Evolutionary conservation across 1,140 invertebrate species (phyloP).

Genomic region (Trachymyrmex septentrionalis): DNA sequence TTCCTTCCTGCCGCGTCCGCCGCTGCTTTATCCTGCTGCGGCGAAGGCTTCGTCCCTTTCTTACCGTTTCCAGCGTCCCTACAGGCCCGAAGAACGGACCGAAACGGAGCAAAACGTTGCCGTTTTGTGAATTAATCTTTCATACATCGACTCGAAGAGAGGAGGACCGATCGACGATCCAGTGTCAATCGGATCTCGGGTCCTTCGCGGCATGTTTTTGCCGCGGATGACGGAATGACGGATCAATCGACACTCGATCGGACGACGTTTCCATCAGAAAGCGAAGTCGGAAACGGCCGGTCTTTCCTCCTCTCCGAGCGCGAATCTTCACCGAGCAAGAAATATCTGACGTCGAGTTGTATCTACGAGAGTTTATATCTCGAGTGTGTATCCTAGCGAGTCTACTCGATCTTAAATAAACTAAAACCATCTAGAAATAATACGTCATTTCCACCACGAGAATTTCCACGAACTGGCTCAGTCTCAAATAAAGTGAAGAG

Average conservation of each 20-base stretch:
- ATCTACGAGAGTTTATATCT: slow-evolving; percentile 16
- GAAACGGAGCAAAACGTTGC: slow-evolving; percentile 71
- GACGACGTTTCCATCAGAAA: slow-evolving; percentile 73
- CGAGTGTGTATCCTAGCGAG: neutral
- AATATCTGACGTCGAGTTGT: neutral
- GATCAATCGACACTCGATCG: slow-evolving; percentile 76
- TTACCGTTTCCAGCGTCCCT: slow-evolving; percentile 76
- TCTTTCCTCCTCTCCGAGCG: neutral
- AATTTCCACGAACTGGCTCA: neutral
- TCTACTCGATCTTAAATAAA: slow-evolving; percentile 1
- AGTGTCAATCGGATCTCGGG: slow-evolving; percentile 71
- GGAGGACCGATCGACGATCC: slow-evolving; percentile 49
- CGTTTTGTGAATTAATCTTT: slow-evolving; percentile 78
- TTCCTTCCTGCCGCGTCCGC: slow-evolving; percentile 83
- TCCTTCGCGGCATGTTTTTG: slow-evolving; percentile 71
- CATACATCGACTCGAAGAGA: slow-evolving; percentile 58
- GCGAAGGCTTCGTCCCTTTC: slow-evolving; percentile 83
- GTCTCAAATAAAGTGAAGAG: neutral
- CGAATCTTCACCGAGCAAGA: slow-evolving; percentile 45
- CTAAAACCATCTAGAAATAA: slow-evolving; percentile 8
- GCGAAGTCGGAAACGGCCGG: slow-evolving; percentile 55
- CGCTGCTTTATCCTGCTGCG: slow-evolving; percentile 79
- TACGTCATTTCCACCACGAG: neutral
- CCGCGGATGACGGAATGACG: slow-evolving; percentile 71
- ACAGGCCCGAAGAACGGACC: slow-evolving; percentile 56